phyloP scores from a whole-genome alignment of 2,888 invertebrate species.

The Cryptocephalus moraei region DNA sequence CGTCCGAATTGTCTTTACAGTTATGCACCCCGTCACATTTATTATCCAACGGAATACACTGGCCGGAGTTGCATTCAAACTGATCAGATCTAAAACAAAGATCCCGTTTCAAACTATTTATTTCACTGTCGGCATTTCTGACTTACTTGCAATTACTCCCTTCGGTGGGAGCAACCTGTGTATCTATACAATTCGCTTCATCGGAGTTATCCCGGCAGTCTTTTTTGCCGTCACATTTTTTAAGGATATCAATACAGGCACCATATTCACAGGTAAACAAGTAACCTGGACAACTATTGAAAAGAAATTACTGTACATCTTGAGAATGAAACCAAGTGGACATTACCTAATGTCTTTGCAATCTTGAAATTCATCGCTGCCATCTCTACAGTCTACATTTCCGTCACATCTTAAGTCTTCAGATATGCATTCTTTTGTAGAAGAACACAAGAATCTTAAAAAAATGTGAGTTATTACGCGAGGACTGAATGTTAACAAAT shows the following conservation, averaged over 20 bases:
- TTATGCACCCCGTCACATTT: constrained; percentile 26
- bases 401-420: constrained; percentile 39
- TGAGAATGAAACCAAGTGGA: constrained; percentile 9
- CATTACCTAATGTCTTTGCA: constrained; percentile 14
- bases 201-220: constrained; percentile 45
- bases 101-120: too few relatives aligned
- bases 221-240: constrained; percentile 40
- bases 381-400: constrained; percentile 36
- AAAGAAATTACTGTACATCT: background rate
- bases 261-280: constrained; percentile 43
- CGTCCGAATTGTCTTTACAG: constrained; percentile 27
- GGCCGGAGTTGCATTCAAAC: constrained; percentile 20
- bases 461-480: too few relatives aligned
- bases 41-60: constrained; percentile 19
- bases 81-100: constrained; percentile 16
- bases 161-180: constrained; percentile 15
- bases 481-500: too few relatives aligned
- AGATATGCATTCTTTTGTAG: constrained; percentile 32
- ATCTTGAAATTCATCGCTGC: constrained; percentile 37
- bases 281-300: constrained; percentile 35
- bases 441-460: too few relatives aligned
- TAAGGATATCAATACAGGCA: constrained; percentile 36
- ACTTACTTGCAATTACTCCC: constrained; percentile 25
- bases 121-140: too few relatives aligned
- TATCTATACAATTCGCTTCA: constrained; percentile 33